Base-by-base conservation (phyloP, 2,113 vertebrate species). In the Upupa epops region DNA sequence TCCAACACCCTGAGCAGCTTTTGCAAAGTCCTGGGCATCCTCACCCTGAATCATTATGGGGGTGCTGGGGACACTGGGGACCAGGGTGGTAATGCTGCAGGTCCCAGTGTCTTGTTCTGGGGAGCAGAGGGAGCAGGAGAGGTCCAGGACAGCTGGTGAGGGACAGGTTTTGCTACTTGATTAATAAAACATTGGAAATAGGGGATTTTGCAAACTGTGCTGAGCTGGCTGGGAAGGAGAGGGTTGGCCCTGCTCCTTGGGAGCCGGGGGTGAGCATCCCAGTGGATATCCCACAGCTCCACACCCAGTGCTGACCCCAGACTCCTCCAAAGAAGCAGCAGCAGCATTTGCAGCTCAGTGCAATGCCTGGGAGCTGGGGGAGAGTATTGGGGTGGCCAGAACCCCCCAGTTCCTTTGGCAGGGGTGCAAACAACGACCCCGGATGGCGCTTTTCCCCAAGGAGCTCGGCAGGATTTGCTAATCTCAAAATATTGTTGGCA, bases 401-500 rank as follows among this genome's bases (percentile, higher is more conserved):
- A 3, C 16, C 14, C 61, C 63, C 42, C 9, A 19, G 8, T 26
- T 32, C 20, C 7, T 2, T 22, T 66, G 73, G 3, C 26, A 42
- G 65, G 63, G 70, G 36, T 93, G 83, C 63, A 88, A 19, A 40
- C 34, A 59, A n/a, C 1, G 5, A 55, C 79, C 71, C 72, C 83
- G 34, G 36, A 21, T 8, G 0, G 5, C 70, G 76, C 63, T 85
- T 58, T 51, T 36, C 26, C 61, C 65, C 70, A 36, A 86, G 85
- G 46, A 58, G 81, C 72, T 88, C 46, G 21, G 71, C 69, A 40
- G 61, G 75, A 88, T 96, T 90, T 68, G 96, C 70, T 97, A 96
- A 97, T 96, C 95, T 95, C 31, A 0, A 95, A 89, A 71, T 94
- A 96, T 96, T 93, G 91, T 92, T 96, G 94, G 96, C 95, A 96